Evolutionary conservation across 1,140 invertebrate genomes (phyloP), one percentile per base, ranked within the genome.

Genomic region (Drosophila nasuta): DNA sequence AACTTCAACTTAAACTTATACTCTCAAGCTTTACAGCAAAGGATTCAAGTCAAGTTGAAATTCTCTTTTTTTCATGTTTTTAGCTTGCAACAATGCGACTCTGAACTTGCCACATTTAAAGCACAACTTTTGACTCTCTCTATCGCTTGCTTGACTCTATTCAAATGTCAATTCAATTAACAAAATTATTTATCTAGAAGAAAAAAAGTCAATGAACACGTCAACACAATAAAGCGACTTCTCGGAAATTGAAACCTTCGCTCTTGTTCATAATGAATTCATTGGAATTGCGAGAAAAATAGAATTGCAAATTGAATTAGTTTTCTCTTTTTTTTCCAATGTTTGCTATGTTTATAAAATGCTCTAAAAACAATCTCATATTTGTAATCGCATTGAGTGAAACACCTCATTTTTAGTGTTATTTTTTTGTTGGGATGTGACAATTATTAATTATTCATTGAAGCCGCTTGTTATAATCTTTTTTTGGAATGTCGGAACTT

Each of bases 161-260:
- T 59, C 20, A 59, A 59, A 58, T 45, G 38, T 59, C 41, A 30
- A 30, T 59, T 59, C 41, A 59, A 59, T 59, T 59, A 41, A 11
- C 30, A 28, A 51, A 3, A 51, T 41, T 28, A 25, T 41, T 25
- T 49, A 49, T 35, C 30, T 25, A 48, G 35, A 35, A 10, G 6
- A 11, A 51, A 51, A 11, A 13, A 30, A 45, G 10, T 51, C 17
- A 38, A 41, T 52, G 11, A 25, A n/a, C 33, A 49, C 15, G 11
- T 63, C 46, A 51, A 51, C 30, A 51, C 33, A 52, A 15, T 52
- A 28, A 20, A 13, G 15, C 7, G 54, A 20, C 8, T 38, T 38
- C 52, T 35, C 15, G 4, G 13, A 38, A 56, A 56, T 17, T 13
- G 49, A 30, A 52, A 52, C 10, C 49, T n/a, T 52, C 10, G n/a